Base-by-base conservation (phyloP, 2,797 vertebrate species). In the Hyperoplus lanceolatus region DNA sequence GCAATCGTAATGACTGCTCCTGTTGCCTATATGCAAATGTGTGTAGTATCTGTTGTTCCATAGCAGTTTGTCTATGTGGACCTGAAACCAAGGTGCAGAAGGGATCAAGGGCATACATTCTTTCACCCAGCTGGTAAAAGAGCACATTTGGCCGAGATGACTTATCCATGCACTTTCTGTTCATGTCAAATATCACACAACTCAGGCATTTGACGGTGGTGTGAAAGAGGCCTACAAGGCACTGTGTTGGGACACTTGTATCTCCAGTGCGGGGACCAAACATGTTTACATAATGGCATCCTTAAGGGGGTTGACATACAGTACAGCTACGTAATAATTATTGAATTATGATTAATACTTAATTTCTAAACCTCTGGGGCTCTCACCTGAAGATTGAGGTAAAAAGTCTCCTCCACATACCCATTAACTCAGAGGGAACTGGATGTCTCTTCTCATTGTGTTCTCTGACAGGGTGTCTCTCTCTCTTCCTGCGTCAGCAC, bases 131-230 rank as follows among this genome's bases (percentile, higher is more conserved):
- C 70, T 82, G 54, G 29, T 72, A 63, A 72, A 45, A 42, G 29
- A 62, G 41, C 21, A 68, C 55, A 36, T 78, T 48, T 70, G 76
- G 70, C 58, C 68, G 38, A 62, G 49, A 18, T 38, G 58, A 53
- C 54, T 65, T 63, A 63, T 70, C 66, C 70, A 68, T 42, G 50
- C 62, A 68, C 61, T 64, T 70, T 16, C 58, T 41, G 70, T 18
- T 68, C 63, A 43, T 15, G 18, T 70, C 76, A 81, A 48, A 77
- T 70, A 75, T n/a, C 69, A 65, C 39, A 13, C 64, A 66, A 59
- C 21, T 69, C 62, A 21, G 72, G 80, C 79, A 92, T 91, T 90
- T 91, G 81, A 87, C 89, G 84, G 65, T 2, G 55, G 41, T 82
- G 70, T 87, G 85, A 83, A 82, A 86, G 83, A 87, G 57, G 56